Conservation (phyloP, 2,113 vertebrate genomes). For the Psittacara wagleri region DNA sequence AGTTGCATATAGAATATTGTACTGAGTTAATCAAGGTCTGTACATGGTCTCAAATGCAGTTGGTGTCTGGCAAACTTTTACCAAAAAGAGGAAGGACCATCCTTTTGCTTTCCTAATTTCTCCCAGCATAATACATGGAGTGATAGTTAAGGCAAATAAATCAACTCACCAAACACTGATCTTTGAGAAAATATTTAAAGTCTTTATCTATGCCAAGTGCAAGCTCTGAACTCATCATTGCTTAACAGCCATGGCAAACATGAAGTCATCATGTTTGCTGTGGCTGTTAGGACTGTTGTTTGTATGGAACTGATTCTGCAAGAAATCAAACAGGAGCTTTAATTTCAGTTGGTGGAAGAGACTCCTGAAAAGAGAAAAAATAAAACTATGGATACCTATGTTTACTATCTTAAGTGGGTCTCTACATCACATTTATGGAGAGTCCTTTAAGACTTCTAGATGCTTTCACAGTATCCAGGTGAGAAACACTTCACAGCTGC, state of each 20-base stretch:
- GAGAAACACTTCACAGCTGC: background rate
- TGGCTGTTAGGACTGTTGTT: fast-evolving
- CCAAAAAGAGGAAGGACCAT: background rate
- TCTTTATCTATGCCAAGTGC: background rate
- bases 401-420: background rate
- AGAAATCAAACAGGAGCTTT: background rate
- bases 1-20: background rate
- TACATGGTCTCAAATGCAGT: background rate
- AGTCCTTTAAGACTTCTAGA: background rate
- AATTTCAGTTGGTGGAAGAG: background rate
- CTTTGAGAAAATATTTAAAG: background rate
- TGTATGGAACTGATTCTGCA: background rate
- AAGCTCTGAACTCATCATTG: background rate
- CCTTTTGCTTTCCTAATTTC: background rate
- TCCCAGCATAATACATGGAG: background rate
- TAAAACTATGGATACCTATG: background rate
- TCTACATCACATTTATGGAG: background rate
- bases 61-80: background rate
- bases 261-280: background rate
- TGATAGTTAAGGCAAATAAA: background rate
- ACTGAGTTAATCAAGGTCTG: background rate
- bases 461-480: background rate
- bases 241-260: background rate
- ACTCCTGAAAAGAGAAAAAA: background rate
- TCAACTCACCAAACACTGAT: background rate